Base-by-base conservation (phyloP, 2,113 vertebrate species). In the Garra rufa region DNA sequence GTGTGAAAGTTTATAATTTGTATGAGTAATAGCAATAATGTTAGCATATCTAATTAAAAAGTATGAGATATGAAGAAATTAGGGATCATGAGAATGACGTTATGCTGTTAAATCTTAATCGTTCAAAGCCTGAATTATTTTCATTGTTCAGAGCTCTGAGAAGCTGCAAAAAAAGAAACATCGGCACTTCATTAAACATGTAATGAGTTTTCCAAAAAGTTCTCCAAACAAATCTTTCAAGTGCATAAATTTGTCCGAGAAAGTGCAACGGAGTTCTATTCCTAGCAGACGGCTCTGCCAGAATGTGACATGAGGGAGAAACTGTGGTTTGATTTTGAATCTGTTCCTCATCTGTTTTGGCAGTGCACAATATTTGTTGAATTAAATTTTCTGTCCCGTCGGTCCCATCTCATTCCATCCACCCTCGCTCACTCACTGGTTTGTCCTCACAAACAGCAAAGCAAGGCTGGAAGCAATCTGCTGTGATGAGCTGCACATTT, bases 391-490 rank as follows among this genome's bases (percentile, higher is more conserved):
- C 46, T 44, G 63, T 70, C 24, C 77, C 48, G 55, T 52, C 44
- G 55, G 17, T 73, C 76, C 83, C 30, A 38, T 81, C 75, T 80
- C 41, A 50, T 78, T n/a, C 38, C 3, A 8, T 46, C 69, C 79
- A 84, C 41, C 76, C 67, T 87, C 21, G 4, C 44, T 34, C 57
- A 46, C 30, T 82, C 14, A 30, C 44, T 28, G 48, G 46, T 81
- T 13, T 30, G 14, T 86, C 26, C 21, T 61, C 52, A n/a, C 19
- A 41, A 67, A 84, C 17, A 48, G 81, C 5, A 1, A 19, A 82
- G 44, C 10, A n/a, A 28, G 26, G 44, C 79, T 87, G 89, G 55
- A 78, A 82, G 88, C 87, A 87, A 90, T 85, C 88, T 83, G 86
- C 76, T 87, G 85, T 77, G 82, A 83, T 79, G 52, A 80, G 86